Conservation (phyloP, 2,888 invertebrate species). For the Caenorhabditis uteleia region DNA sequence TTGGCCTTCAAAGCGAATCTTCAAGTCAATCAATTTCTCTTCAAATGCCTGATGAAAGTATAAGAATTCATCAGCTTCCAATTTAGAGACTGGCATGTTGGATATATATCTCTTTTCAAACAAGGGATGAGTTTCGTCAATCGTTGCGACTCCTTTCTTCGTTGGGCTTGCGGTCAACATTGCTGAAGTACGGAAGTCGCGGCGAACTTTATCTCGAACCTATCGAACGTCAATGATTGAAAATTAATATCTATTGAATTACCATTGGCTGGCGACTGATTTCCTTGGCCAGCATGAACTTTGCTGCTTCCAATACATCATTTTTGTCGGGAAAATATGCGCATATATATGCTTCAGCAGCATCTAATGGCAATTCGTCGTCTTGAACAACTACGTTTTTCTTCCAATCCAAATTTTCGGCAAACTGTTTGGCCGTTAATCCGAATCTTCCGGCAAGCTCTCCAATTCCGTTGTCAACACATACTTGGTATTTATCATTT, state of each 20-base stretch:
- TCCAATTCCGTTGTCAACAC: slow-evolving; percentile 61
- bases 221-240: slow-evolving; percentile 4
- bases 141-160: slow-evolving; percentile 87
- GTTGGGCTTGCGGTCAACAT: slow-evolving; percentile 84
- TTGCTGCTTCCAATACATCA: slow-evolving; percentile 86
- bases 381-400: slow-evolving; percentile 50
- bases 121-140: slow-evolving; percentile 88
- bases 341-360: slow-evolving; percentile 46
- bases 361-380: slow-evolving; percentile 20
- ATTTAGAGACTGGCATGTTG: slow-evolving; percentile 87
- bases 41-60: slow-evolving; percentile 74
- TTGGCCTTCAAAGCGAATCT: slow-evolving; percentile 32
- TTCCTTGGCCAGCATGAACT: slow-evolving; percentile 92
- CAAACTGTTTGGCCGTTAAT: slow-evolving; percentile 89
- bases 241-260: neutral
- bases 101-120: slow-evolving; percentile 80
- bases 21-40: slow-evolving; percentile 30
- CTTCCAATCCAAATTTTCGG: slow-evolving; percentile 81
- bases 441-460: slow-evolving; percentile 81
- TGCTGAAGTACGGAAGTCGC: slow-evolving; percentile 78
- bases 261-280: slow-evolving; percentile 89
- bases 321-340: slow-evolving; percentile 77
- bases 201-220: slow-evolving; percentile 50
- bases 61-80: slow-evolving; percentile 88
- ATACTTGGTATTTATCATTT: slow-evolving; percentile 57